Base-by-base conservation (phyloP, 1,140 invertebrate genomes). In the Copidosoma floridanum region DNA sequence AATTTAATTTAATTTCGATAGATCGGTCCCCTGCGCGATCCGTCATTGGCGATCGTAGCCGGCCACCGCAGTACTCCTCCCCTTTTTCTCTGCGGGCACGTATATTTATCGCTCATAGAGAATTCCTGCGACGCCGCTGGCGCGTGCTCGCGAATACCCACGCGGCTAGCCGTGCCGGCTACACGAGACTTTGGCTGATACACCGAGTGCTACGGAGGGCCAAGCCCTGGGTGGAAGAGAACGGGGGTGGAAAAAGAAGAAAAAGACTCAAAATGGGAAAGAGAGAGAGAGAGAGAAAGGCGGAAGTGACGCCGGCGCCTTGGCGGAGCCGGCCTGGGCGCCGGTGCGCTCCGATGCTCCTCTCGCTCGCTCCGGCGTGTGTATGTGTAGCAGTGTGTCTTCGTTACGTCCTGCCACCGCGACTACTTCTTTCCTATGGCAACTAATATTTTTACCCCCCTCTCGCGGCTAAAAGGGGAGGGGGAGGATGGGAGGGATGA, bases 221-320 rank as follows among this genome's bases (percentile, higher is more conserved):
- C 35, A 60, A 32, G 43, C 48, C 2, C 52, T 46, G 46, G 54
- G 55, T 40, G 51, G 54, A 29, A 58, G 51, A 41, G 48, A 65
- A 60, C 26, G 54, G 48, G 35, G 16, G 53, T 48, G 64, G 60
- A 65, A 63, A 62, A 43, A 59, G 21, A 41, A 16, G 41, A 14
- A 8, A 44, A 55, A 35, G 35, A n/a, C n/a, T n/a, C n/a, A n/a
- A 44, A 50, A 20, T 29, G 12, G n/a, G 23, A 24, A 32, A 48
- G 52, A 37, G 56, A 40, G 50, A 48, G 56, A 43, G 62, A 56
- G 61, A 61, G 54, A 43, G 47, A 46, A 29, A 67, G 61, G 71
- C 77, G 78, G 78, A 79, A 79, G 77, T 75, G 74, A 79, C 72
- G 77, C 74, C 76, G 78, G 78, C 78, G 78, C 77, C 78, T 77